Evolutionary conservation across 2,113 vertebrate genomes (phyloP).

Genomic region (Ailurus styani): DNA sequence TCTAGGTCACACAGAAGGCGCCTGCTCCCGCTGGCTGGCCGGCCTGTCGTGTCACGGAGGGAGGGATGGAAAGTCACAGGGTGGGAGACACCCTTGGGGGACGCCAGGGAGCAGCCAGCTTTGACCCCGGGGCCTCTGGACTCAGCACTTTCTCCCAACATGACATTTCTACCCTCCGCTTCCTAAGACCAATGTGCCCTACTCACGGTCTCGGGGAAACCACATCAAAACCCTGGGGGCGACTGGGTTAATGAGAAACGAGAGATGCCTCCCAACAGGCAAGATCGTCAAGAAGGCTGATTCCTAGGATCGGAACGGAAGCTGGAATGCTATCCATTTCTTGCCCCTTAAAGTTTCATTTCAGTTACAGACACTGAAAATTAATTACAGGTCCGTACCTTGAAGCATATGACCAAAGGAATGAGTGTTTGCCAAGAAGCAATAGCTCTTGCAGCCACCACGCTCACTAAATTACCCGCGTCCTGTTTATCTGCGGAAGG

Average conservation of each 20-base stretch:
- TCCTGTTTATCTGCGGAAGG: not conserved
- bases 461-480: rapidly evolving
- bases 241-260: not conserved
- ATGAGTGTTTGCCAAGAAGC: not conserved
- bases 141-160: not conserved
- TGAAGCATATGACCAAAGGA: not conserved
- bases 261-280: not conserved
- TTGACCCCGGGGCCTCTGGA: not conserved
- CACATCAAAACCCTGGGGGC: too few species aligned
- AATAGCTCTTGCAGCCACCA: not conserved
- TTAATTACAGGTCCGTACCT: not conserved
- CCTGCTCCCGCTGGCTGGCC: not conserved
- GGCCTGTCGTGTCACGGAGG: not conserved
- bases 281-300: not conserved
- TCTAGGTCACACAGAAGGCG: constrained; percentile 48
- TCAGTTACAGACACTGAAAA: not conserved
- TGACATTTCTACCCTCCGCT: not conserved
- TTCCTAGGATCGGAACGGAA: not conserved
- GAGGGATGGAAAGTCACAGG: not conserved
- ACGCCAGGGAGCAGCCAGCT: not conserved
- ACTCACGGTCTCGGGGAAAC: not conserved
- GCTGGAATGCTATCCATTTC: not conserved
- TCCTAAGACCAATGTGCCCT: not conserved
- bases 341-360: not conserved
- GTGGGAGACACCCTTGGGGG: not conserved